Evolutionary conservation across 2,888 invertebrate species (phyloP).

Genomic region (Sympetrum striolatum): DNA sequence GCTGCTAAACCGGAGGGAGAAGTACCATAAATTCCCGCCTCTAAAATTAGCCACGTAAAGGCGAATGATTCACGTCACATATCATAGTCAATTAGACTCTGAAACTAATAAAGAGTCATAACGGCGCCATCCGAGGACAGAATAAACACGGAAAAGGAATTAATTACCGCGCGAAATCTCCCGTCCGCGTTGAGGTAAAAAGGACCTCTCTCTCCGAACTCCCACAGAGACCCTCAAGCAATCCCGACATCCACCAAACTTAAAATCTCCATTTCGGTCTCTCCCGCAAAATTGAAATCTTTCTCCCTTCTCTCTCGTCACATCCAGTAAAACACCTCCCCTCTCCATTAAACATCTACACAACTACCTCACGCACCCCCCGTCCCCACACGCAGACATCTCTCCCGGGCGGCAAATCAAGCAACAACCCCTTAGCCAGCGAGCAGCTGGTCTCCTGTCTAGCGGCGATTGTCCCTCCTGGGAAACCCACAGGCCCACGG

Average conservation of each 20-base stretch:
- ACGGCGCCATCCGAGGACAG: no score
- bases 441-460: slow-evolving; percentile 42
- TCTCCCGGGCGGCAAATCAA: slow-evolving; percentile 44
- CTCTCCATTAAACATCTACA: not conserved
- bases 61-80: no score
- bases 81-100: no score
- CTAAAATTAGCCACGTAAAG: no score
- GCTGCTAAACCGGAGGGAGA: no score
- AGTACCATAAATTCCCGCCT: no score
- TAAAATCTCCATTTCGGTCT: not conserved
- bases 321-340: not conserved
- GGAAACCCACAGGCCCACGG: slow-evolving; percentile 39
- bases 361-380: not conserved
- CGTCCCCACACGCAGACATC: slow-evolving; percentile 15
- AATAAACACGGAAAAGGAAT: no score
- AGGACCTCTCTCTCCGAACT: no score
- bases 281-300: slow-evolving; percentile 18
- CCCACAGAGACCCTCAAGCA: not conserved
- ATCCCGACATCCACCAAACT: not conserved
- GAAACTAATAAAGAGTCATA: no score
- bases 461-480: slow-evolving; percentile 40
- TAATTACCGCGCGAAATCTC: no score
- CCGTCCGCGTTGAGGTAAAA: no score
- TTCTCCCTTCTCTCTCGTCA: slow-evolving; percentile 5
- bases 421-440: slow-evolving; percentile 43